phyloP scores from a whole-genome alignment of 2,113 vertebrate genomes.

The Oryzias curvinotus region DNA sequence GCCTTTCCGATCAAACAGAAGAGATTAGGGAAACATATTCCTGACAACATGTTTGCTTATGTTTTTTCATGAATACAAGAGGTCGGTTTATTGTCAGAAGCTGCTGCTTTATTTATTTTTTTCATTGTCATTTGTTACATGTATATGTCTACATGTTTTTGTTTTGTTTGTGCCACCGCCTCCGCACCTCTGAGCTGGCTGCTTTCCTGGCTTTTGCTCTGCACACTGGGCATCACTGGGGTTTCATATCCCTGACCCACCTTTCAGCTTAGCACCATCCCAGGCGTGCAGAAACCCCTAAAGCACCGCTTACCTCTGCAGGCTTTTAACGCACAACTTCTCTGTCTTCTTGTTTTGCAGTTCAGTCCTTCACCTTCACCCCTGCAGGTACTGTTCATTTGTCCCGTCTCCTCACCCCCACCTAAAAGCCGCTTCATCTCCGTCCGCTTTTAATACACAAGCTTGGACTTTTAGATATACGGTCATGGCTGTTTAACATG shows the following conservation, averaged over 20 bases:
- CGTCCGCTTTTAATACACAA: conserved; percentile 20
- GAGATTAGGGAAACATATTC: not conserved
- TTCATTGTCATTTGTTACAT: conserved; percentile 51
- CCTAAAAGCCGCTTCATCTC: conserved; percentile 33
- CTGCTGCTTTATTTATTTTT: conserved; percentile 19
- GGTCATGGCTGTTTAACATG: conserved; percentile 50
- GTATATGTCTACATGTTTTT: conserved; percentile 50
- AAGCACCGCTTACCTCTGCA: conserved; percentile 65
- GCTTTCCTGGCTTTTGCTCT: conserved; percentile 71
- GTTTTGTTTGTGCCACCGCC: conserved; percentile 47
- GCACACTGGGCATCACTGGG: conserved; percentile 35
- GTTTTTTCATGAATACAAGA: not conserved
- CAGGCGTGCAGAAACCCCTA: conserved; percentile 45
- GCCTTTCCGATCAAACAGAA: conserved; percentile 2
- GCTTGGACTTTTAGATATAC: conserved; percentile 28
- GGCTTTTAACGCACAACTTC: conserved; percentile 81
- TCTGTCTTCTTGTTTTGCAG: conserved; percentile 93
- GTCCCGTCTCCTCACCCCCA: conserved; percentile 75
- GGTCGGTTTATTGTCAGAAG: not conserved
- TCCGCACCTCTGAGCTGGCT: conserved; percentile 62
- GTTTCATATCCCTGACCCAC: conserved; percentile 7
- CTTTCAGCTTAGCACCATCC: conserved; percentile 20
- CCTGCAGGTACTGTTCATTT: conserved; percentile 90
- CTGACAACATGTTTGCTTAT: not conserved
- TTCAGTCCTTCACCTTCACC: conserved; percentile 91